phyloP scores from a whole-genome alignment of 2,113 vertebrate genomes.

The Sinocyclocheilus maitianheensis region DNA sequence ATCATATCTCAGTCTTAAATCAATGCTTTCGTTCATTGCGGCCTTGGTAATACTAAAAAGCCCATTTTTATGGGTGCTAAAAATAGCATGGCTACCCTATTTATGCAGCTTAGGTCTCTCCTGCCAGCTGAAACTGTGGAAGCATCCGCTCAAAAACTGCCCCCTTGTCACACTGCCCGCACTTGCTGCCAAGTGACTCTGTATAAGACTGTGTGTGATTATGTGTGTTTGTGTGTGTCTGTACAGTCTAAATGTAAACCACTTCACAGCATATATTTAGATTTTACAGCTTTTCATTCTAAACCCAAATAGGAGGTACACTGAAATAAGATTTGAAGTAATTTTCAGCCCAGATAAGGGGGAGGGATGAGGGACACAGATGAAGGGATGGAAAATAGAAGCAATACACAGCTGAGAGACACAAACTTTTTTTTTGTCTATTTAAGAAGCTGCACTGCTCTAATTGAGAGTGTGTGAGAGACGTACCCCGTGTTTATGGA shows the following conservation, averaged over 20 bases:
- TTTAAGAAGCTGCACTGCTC: constrained; percentile 26
- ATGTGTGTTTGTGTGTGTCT: neutral
- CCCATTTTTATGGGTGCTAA: constrained; percentile 28
- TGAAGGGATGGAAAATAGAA: neutral
- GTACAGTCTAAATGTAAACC: neutral
- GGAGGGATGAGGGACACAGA: neutral
- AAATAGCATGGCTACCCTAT: constrained; percentile 32
- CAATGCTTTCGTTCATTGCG: constrained; percentile 16
- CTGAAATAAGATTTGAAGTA: neutral
- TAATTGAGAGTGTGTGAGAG: constrained; percentile 23
- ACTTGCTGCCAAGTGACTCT: constrained; percentile 11
- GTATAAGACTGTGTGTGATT: neutral
- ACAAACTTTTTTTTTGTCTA: neutral
- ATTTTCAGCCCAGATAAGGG: neutral
- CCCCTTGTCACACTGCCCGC: constrained; percentile 30
- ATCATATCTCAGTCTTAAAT: constrained; percentile 20
- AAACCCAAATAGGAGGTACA: neutral
- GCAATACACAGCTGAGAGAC: neutral
- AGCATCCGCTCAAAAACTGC: neutral
- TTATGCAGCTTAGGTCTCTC: constrained; percentile 23
- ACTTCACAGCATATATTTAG: neutral
- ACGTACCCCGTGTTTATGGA: constrained; percentile 32
- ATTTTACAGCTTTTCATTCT: neutral
- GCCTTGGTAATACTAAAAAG: constrained; percentile 42
- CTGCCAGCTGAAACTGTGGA: constrained; percentile 21